phyloP scores from a whole-genome alignment of 2,888 invertebrate genomes.

The Coelinius sp. region DNA sequence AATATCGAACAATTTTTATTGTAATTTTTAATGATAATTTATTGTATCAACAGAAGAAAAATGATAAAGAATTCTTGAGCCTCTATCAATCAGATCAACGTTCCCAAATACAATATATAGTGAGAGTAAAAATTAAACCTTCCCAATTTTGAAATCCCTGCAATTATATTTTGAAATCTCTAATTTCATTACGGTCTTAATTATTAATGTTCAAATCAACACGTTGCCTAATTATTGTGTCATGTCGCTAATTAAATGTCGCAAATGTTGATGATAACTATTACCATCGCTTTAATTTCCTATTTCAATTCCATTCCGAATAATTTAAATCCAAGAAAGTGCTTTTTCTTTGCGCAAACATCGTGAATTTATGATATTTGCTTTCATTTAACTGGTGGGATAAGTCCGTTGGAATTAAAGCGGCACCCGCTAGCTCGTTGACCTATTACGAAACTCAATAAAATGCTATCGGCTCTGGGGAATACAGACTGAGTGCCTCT shows the following conservation, averaged over 20 bases:
- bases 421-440: slow-evolving; percentile 46
- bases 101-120: slow-evolving; percentile 72
- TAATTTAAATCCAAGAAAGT: background rate
- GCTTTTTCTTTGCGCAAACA: background rate
- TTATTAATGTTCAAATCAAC: slow-evolving; percentile 19
- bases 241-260: slow-evolving; percentile 29
- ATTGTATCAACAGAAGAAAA: too few species aligned
- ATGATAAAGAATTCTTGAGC: too few species aligned
- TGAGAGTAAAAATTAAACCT: slow-evolving; percentile 1
- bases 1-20: too few species aligned
- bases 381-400: slow-evolving; percentile 1
- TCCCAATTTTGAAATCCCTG: background rate
- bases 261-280: slow-evolving; percentile 2
- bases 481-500: slow-evolving; percentile 30
- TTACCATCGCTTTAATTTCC: background rate
- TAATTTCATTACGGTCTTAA: background rate
- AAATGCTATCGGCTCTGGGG: slow-evolving; percentile 54
- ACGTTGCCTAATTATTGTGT: slow-evolving; percentile 20
- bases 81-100: background rate
- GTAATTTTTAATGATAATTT: too few species aligned
- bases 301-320: background rate
- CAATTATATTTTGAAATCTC: background rate
- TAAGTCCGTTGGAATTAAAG: slow-evolving; percentile 26
- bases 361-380: slow-evolving; percentile 18
- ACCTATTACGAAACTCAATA: slow-evolving; percentile 65